Conservation (phyloP, 2,113 vertebrate genomes). For the Pomatostomus ruficeps region DNA sequence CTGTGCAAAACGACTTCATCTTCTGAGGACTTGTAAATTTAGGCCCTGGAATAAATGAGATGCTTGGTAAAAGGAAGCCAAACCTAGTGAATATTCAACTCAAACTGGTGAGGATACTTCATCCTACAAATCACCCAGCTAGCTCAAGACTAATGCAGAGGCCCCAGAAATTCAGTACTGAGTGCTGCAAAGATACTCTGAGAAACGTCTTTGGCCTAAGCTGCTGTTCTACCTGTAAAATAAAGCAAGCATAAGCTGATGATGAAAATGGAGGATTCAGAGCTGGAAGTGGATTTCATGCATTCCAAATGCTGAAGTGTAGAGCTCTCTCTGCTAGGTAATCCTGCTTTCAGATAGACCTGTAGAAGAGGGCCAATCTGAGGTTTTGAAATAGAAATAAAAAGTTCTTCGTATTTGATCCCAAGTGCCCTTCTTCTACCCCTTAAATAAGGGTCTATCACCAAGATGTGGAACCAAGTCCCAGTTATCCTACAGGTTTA, state of each 20-base stretch:
- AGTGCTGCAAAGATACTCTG: not conserved
- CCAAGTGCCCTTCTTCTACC: not conserved
- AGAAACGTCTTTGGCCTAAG: not conserved
- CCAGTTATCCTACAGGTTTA: not conserved
- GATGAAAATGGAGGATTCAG: not conserved
- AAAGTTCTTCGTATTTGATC: not conserved
- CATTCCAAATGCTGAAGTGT: not conserved
- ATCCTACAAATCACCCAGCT: not conserved
- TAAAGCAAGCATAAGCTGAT: not conserved
- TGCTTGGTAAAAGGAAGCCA: not conserved
- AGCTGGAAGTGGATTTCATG: not conserved
- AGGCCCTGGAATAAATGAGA: not conserved
- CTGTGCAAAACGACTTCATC: not conserved
- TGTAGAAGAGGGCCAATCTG: not conserved
- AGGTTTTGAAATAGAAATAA: not conserved
- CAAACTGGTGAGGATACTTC: not conserved
- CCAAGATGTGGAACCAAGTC: not conserved
- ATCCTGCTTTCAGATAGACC: not conserved
- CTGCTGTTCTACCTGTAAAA: not conserved
- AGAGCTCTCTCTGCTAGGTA: not conserved
- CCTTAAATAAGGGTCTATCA: not conserved
- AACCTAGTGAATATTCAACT: not conserved
- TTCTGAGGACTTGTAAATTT: not conserved
- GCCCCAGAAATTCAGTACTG: not conserved
- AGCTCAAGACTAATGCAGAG: not conserved